These are phyloP conservation scores for Labeo catla DNA, from an alignment of 2,113 vertebrate species.

Conservation along the genomic window DNA sequence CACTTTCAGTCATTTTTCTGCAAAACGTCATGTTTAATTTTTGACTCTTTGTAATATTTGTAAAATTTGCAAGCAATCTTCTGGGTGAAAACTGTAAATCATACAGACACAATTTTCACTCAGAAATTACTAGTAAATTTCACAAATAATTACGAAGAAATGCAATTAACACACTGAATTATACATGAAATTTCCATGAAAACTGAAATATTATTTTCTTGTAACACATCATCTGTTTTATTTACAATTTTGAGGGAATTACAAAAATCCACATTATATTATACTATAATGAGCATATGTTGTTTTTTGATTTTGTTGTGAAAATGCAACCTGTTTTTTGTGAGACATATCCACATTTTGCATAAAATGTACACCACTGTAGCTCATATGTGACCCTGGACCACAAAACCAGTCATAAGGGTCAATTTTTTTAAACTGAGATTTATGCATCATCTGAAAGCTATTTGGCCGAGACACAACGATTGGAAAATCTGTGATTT, in stretches of 20 bases:
- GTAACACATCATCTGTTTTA: neutral
- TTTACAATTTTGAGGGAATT: neutral
- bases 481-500: too few relatives aligned
- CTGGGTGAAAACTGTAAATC: neutral
- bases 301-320: neutral
- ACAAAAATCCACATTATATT: neutral
- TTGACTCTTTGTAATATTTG: neutral
- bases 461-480: too few relatives aligned
- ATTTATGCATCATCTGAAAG: too few relatives aligned
- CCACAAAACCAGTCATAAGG: too few relatives aligned
- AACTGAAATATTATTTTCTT: neutral
- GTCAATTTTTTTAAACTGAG: too few relatives aligned
- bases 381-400: neutral
- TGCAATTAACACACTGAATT: neutral
- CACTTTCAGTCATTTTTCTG: too few relatives aligned
- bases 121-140: neutral
- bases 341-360: neutral
- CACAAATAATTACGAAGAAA: neutral
- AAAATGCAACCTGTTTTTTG: neutral
- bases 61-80: neutral
- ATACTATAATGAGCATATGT: neutral
- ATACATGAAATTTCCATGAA: neutral
- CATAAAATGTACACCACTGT: neutral
- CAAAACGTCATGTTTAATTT: too few relatives aligned
- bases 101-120: too few relatives aligned